Conservation (phyloP, 2,113 vertebrate species). For the Pomatostomus ruficeps region DNA sequence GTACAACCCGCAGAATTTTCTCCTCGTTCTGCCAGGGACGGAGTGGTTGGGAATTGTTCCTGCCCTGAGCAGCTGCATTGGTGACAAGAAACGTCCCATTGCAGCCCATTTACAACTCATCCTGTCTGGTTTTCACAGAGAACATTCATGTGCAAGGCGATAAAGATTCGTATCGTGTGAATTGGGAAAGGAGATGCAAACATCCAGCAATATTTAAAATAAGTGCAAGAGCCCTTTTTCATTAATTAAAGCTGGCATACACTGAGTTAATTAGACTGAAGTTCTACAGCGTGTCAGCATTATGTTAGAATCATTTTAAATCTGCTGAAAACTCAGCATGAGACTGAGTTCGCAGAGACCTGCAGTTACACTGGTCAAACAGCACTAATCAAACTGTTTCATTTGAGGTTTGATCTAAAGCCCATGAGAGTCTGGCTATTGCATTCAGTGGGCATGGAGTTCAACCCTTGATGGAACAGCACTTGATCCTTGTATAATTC, state of each 20-base stretch:
- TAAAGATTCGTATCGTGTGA: background rate
- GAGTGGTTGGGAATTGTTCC: background rate
- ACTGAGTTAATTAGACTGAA: background rate
- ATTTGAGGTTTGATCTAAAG: slow-evolving; percentile 18
- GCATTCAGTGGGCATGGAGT: background rate
- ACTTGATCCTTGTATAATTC: background rate
- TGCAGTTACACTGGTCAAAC: background rate
- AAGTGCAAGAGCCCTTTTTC: background rate
- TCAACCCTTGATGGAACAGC: background rate
- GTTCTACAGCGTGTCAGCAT: background rate
- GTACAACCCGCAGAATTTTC: background rate
- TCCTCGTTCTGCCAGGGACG: background rate
- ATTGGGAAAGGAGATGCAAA: background rate
- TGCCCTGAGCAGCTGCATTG: background rate
- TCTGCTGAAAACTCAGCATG: background rate
- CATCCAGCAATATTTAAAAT: background rate
- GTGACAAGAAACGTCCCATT: background rate
- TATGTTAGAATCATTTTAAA: background rate
- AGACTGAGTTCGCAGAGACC: background rate
- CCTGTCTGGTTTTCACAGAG: background rate
- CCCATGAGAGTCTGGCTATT: background rate
- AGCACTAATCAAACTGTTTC: background rate
- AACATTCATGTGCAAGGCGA: background rate
- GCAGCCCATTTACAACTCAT: background rate
- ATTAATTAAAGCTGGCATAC: background rate